These are phyloP conservation scores for Noturus placidus DNA, from an alignment of 2,113 vertebrate genomes.

Conservation along the genomic window DNA sequence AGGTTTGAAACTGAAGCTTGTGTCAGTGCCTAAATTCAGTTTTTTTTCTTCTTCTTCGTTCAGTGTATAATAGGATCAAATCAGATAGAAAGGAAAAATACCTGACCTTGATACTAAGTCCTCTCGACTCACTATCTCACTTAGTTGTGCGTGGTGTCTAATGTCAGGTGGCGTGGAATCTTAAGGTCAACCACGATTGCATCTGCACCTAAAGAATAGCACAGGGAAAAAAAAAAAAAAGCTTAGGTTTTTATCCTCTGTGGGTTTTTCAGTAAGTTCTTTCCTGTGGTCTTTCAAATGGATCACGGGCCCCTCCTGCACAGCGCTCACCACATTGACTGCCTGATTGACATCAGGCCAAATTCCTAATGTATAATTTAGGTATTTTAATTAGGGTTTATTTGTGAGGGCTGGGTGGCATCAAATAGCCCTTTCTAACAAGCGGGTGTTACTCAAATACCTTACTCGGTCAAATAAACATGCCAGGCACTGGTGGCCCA, in stretches of 20 bases:
- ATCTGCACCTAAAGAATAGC: not conserved
- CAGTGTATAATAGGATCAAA: not conserved
- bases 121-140: not conserved
- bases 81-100: not conserved
- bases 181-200: not conserved
- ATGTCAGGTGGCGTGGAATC: constrained; percentile 14
- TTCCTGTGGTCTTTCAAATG: constrained; percentile 26
- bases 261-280: not conserved
- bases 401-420: constrained; percentile 22
- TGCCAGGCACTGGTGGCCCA: not conserved
- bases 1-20: not conserved
- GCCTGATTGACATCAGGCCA: constrained; percentile 44
- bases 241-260: not conserved
- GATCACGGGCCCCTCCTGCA: constrained; percentile 7
- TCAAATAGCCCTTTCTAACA: constrained; percentile 17
- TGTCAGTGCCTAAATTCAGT: not conserved
- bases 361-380: constrained; percentile 40
- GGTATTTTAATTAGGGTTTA: constrained; percentile 34
- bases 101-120: not conserved
- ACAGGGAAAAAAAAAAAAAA: not conserved
- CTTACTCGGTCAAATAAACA: constrained; percentile 41
- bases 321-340: not conserved
- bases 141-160: not conserved
- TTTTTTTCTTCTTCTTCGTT: not conserved
- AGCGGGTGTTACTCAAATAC: constrained; percentile 21